Evolutionary conservation across 2,113 vertebrate species (phyloP), one percentile per base, ranked within the genome.

Genomic region (Passerina amoena): DNA sequence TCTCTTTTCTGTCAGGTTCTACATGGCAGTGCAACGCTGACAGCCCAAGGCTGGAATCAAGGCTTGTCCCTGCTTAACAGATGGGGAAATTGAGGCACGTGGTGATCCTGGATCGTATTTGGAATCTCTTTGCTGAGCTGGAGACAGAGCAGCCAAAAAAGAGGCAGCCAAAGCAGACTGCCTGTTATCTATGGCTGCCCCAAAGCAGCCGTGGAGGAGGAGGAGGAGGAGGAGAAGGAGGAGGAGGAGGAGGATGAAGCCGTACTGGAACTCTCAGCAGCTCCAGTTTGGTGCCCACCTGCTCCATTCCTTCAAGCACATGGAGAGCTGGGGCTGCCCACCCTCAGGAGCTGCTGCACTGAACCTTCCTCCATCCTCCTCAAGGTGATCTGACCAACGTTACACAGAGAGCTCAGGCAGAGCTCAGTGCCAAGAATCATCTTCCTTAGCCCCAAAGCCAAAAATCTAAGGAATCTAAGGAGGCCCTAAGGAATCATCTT

Each of bases 191-290:
- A 22, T 9, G 17, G n/a, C 69, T 91, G 65, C 37, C 90, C 54
- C 64, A 40, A 14, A 28, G 2, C 37, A 38, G 45, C 1, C 1
- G 0, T 1, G 4, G 4, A 27, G 27, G 38, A 69, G 63, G 33
- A 69, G 37, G 25, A 69, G 56, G 65, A 54, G 28, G 53, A 59
- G 37, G 25, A 69, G 56, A 60, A 54, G 28, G 53, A 59, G 24
- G 44, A 57, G 13, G 21, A 66, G 21, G 25, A 76, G 35, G 60
- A 47, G 27, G n/a, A 53, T 44, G 77, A 54, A 35, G 47, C 30
- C 0, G 0, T 20, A 8, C 19, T 25, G 66, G 42, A 28, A 4
- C n/a, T 21, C 64, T 25, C 59, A 65, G 45, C 42, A 75, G 0
- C 56, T 71, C 4, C 0, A 0, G 4, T 47, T 60, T 51, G 31